These are phyloP conservation scores for Zosterops borbonicus DNA, from an alignment of 2,113 vertebrate species.

Conservation along the genomic window DNA sequence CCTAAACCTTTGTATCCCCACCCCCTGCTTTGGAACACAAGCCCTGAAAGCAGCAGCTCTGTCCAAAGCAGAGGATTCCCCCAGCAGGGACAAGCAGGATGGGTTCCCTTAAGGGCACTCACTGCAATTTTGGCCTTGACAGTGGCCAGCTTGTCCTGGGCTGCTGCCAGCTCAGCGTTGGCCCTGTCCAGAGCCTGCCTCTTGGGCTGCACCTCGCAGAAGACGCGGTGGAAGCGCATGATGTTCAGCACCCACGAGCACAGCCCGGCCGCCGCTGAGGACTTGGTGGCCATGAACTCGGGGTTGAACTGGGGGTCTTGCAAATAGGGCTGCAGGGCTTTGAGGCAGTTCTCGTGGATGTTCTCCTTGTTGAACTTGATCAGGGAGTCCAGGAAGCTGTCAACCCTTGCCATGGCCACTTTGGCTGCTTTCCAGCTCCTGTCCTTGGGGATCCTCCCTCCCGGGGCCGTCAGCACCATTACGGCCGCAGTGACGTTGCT, in stretches of 20 bases:
- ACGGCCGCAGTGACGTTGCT: conserved; percentile 91
- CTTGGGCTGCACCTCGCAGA: conserved; percentile 93
- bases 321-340: conserved; percentile 89
- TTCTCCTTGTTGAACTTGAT: conserved; percentile 91
- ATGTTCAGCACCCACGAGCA: conserved; percentile 98
- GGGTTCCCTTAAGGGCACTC: conserved; percentile 50
- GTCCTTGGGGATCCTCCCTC: conserved; percentile 88
- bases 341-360: conserved; percentile 90
- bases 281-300: conserved; percentile 87
- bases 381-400: conserved; percentile 88
- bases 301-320: conserved; percentile 88
- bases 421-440: conserved; percentile 94
- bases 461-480: conserved; percentile 87
- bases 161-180: conserved; percentile 82
- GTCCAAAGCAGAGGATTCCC: background rate
- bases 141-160: conserved; percentile 86
- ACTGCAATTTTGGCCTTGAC: conserved; percentile 90
- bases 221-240: conserved; percentile 85
- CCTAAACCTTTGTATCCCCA: too few relatives aligned
- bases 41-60: background rate
- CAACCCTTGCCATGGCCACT: conserved; percentile 88
- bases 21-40: accelerated
- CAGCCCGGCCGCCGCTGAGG: conserved; percentile 84
- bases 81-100: accelerated
- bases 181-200: conserved; percentile 86